Percentiles rank a stretch among this genome's conserved stretches.
Evolutionary conservation across 2,113 vertebrate species (phyloP).

Genomic region (Holacanthus passer): DNA sequence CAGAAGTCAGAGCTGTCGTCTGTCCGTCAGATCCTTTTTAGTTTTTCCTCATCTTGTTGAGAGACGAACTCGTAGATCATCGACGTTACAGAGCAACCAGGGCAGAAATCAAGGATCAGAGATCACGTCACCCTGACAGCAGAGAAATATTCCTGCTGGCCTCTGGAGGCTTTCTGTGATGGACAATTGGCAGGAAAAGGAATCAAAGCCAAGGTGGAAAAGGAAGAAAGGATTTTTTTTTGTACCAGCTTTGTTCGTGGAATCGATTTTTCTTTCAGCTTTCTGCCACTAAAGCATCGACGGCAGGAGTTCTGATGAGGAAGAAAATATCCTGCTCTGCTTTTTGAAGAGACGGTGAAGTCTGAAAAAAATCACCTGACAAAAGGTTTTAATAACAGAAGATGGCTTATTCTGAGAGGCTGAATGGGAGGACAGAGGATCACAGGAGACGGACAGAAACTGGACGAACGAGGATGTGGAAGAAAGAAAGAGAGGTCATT

Average conservation of each 20-base stretch:
- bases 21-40: neutral
- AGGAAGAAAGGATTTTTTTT: slow-evolving; percentile 20
- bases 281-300: neutral
- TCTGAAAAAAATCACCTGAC: neutral
- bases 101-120: neutral
- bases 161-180: neutral
- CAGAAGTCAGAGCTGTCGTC: neutral
- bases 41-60: neutral
- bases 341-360: neutral
- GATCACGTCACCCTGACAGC: neutral
- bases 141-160: neutral
- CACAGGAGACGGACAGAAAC: neutral
- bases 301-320: slow-evolving; percentile 3
- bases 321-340: neutral
- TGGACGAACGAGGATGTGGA: neutral
- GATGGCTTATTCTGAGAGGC: neutral
- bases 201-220: slow-evolving; percentile 12
- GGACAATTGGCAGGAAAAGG: neutral
- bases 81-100: neutral
- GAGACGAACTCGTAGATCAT: neutral
- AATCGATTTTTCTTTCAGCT: slow-evolving; percentile 45
- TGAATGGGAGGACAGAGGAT: neutral
- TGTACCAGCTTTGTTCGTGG: slow-evolving; percentile 23
- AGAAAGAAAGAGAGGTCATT: neutral
- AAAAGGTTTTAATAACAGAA: neutral